Base-by-base conservation (phyloP, 2,797 vertebrate genomes). In the Siniperca scherzeri region DNA sequence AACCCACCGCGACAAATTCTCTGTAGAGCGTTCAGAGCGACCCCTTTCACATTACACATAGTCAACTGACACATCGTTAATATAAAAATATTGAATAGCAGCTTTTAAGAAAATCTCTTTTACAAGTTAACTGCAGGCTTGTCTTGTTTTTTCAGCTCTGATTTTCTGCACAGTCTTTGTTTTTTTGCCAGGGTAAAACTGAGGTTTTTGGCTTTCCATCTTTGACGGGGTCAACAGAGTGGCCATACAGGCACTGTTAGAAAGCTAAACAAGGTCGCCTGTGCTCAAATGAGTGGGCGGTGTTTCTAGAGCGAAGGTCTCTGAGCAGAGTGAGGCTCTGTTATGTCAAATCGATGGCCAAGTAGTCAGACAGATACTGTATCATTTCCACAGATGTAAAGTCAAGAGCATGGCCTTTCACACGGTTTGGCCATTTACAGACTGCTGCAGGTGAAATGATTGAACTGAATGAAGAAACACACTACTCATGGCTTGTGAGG, bases 261-360 rank as follows among this genome's bases (percentile, higher is more conserved):
- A 67, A 40, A 67, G 50, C 33, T 11, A 73, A 50, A 77, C 36
- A 48, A 79, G 55, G 56, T 68, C 1, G 6, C 27, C 76, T 61
- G 12, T 48, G 21, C 40, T 85, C 21, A 44, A 53, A 53, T 22
- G 10, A 70, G 21, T 78, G 40, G 70, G 46, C 4, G 36, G 12
- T 25, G 16, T 61, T 66, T 44, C 25, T 7, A 55, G 46, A 65
- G 42, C 22, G 21, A 21, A 69, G 52, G 38, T 62, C 40, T 68
- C 33, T 59, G 16, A 73, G 53, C 65, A 48, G 60, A 66, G 52
- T 66, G 11, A 27, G 16, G 14, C 21, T 62, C 21, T 36, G 61
- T 56, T 66, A 7, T 66, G 53, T 70, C 25, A 11, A 27, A 72
- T 36, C 7, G 5, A 19, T 38, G 69, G 25, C 25, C 4, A 25